phyloP scores from a whole-genome alignment of 2,888 invertebrate species.

The Dolichopus griseipennis region DNA sequence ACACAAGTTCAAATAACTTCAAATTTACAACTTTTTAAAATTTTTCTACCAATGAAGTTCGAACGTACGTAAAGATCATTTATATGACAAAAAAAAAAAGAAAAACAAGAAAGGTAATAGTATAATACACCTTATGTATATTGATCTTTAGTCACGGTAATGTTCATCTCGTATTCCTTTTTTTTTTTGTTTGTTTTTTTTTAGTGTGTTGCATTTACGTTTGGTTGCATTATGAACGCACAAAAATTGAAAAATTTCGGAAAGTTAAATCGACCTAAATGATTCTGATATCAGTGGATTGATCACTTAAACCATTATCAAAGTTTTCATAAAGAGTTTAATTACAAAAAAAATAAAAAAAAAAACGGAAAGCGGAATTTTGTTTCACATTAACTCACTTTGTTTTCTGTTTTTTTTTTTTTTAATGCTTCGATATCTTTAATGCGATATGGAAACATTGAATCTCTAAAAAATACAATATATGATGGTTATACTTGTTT shows the following conservation, averaged over 20 bases:
- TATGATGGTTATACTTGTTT: too few relatives aligned
- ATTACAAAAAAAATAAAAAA: too few relatives aligned
- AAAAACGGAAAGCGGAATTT: neutral
- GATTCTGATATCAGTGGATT: neutral
- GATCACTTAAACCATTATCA: neutral
- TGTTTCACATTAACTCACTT: neutral
- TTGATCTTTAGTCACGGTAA: neutral
- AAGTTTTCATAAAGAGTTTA: neutral
- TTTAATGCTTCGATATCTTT: neutral
- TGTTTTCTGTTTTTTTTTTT: neutral
- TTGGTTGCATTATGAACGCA: neutral
- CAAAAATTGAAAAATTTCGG: neutral
- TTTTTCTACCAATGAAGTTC: neutral
- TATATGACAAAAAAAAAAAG: too few relatives aligned
- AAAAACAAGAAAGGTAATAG: too few relatives aligned
- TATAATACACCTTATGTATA: too few relatives aligned
- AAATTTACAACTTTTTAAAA: neutral
- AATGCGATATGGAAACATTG: neutral
- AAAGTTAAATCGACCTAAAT: neutral
- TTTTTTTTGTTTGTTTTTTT: too few relatives aligned
- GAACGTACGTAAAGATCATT: neutral
- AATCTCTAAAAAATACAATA: neutral
- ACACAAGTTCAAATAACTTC: neutral
- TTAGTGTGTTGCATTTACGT: too few relatives aligned
- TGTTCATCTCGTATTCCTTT: neutral